These are phyloP conservation scores for Leptarthrus brevirostris DNA, from an alignment of 2,888 invertebrate genomes.

Conservation along the genomic window DNA sequence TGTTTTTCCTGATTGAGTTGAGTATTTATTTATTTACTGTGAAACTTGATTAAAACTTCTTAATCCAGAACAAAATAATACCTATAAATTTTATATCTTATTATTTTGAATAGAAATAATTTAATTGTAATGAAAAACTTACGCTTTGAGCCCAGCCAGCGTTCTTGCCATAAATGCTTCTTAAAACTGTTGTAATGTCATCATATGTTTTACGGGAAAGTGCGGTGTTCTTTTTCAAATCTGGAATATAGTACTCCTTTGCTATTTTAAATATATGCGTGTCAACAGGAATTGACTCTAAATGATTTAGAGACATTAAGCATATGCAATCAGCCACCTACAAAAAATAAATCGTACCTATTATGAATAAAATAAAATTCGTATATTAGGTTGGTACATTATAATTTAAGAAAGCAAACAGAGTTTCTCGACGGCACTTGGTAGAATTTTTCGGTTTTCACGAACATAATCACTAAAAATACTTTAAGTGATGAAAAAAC, in stretches of 20 bases:
- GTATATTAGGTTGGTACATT: no score
- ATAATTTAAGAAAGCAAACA: no score
- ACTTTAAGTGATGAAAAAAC: no score
- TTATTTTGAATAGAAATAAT: no score
- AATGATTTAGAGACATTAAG: slow-evolving; percentile 92
- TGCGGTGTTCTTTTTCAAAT: background rate
- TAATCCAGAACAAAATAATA: slow-evolving; percentile 22
- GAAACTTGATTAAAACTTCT: background rate
- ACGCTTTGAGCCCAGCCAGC: slow-evolving; percentile 98
- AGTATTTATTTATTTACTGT: no score
- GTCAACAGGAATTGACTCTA: slow-evolving; percentile 92
- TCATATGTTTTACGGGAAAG: slow-evolving; percentile 69
- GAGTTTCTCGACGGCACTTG: no score
- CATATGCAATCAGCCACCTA: slow-evolving; percentile 93
- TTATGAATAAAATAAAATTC: no score
- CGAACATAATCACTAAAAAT: no score
- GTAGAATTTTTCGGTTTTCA: no score
- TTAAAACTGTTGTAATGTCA: slow-evolving; percentile 87
- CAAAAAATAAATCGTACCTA: no score
- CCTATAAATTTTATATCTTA: slow-evolving; percentile 18
- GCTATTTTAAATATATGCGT: slow-evolving; percentile 96
- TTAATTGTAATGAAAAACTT: slow-evolving; percentile 62
- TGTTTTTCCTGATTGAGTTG: no score
- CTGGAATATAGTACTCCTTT: slow-evolving; percentile 75
- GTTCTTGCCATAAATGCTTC: slow-evolving; percentile 82